These are phyloP conservation scores for Calosoma granatense DNA, from an alignment of 1,140 invertebrate species.

Conservation along the genomic window DNA sequence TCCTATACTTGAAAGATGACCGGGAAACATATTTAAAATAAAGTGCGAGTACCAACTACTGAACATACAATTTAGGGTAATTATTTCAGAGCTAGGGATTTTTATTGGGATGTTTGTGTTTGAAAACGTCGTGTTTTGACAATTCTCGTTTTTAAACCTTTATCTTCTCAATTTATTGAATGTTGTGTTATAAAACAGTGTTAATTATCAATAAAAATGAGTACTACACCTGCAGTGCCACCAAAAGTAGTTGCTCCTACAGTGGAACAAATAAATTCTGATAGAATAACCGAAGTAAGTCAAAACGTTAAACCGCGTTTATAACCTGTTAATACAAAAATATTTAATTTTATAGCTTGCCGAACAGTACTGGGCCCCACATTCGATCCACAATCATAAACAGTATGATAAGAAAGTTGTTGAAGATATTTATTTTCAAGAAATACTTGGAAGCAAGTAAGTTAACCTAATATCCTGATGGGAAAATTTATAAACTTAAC, in stretches of 20 bases:
- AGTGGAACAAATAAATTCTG: constrained; percentile 66
- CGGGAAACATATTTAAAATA: too few relatives aligned
- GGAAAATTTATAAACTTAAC: too few relatives aligned
- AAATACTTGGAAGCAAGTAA: constrained; percentile 64
- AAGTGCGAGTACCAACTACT: too few relatives aligned
- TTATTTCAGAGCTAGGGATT: too few relatives aligned
- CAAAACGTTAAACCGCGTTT: constrained; percentile 4
- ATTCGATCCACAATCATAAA: constrained; percentile 55
- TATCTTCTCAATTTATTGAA: too few relatives aligned
- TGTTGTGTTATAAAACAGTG: too few relatives aligned
- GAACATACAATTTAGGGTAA: too few relatives aligned
- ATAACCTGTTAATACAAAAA: constrained; percentile 16
- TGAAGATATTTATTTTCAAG: constrained; percentile 70
- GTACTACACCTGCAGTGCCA: constrained; percentile 7
- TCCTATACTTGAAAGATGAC: too few relatives aligned
- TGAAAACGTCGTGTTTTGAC: too few relatives aligned
- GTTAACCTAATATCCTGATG: constrained; percentile 20
- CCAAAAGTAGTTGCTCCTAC: constrained; percentile 42
- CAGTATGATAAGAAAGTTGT: constrained; percentile 64
- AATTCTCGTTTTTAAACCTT: too few relatives aligned
- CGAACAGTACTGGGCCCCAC: constrained; percentile 80
- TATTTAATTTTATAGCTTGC: constrained; percentile 53
- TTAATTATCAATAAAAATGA: too few relatives aligned
- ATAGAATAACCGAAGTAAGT: constrained; percentile 59
- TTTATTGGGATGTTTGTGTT: too few relatives aligned